Evolutionary conservation across 2,888 invertebrate species (phyloP), one percentile per base, ranked within the genome.

Genomic region (Watsonalla cultraria): DNA sequence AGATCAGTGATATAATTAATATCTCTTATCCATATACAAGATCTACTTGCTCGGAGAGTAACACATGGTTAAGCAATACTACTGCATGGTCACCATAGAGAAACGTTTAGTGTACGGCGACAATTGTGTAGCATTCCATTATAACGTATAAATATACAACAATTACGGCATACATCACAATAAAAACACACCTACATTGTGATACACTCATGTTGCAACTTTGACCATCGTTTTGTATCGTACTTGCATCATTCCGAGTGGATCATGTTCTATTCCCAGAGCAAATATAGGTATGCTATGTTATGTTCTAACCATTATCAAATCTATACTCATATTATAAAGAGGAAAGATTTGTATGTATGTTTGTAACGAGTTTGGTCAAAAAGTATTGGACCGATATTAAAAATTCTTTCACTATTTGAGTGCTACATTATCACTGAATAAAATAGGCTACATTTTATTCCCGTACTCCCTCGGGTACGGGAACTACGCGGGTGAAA

Each of bases 191-290:
- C 49, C 39, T 50, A 50, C n/a, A 50, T 50, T 50, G 50, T 50
- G n/a, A 24, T 24, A 24, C 34, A 47, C 11, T 24, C 9, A 4
- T 47, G 33, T 46, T 46, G 46, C 15, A 46, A 24, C 24, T 15
- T 11, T 42, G 2, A 46, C 33, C 33, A 49, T 37, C 37, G 37
- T 49, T 8, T 47, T 47, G 37, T 58, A 54, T 49, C 37, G 48
- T 50, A 49, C 39, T 15, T 49, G 37, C 49, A 49, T 49, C 49
- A 39, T 39, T 11, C 15, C 4, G 35, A 39, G 49, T 53, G 52
- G 55, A 56, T 55, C 56, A 58, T 51, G 45, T 50, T 61, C 57
- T 70, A 65, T 67, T 67, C 65, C 59, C 57, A 56, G 64, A 58
- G 57, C 59, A 51, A 55, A 55, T 60, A 58, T 60, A 45, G 5